These are phyloP conservation scores for Caenorhabditis becei DNA, from an alignment of 2,888 invertebrate genomes.

Conservation along the genomic window DNA sequence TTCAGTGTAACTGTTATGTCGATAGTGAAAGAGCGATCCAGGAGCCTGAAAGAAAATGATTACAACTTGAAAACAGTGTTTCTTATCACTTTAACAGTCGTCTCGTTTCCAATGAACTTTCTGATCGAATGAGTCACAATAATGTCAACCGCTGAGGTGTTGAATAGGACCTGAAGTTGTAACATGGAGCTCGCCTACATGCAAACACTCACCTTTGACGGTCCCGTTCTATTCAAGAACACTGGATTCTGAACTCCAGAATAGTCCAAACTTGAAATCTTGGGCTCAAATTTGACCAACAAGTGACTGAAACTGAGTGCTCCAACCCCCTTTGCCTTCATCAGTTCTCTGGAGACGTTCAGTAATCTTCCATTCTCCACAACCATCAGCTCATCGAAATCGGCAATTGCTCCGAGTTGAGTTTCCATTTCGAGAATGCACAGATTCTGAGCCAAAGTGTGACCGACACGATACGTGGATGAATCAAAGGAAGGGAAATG, in stretches of 20 bases:
- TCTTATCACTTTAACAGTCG: conserved; percentile 14
- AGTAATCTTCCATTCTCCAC: not conserved
- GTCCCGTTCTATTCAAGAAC: conserved; percentile 41
- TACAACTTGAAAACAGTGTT: not conserved
- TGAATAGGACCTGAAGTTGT: conserved; percentile 25
- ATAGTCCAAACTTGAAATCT: conserved; percentile 32
- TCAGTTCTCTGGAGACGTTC: conserved; percentile 10
- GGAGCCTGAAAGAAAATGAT: conserved; percentile 17
- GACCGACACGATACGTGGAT: conserved; percentile 69
- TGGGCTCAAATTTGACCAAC: conserved; percentile 44
- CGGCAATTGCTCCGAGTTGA: conserved; percentile 61
- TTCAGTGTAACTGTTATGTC: conserved; percentile 48
- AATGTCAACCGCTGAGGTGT: conserved; percentile 37
- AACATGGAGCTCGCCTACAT: not conserved
- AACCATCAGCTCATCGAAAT: conserved; percentile 70
- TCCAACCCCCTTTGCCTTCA: conserved; percentile 15
- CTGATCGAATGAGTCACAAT: conserved; percentile 34
- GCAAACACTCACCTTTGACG: conserved; percentile 33
- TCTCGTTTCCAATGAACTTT: conserved; percentile 41
- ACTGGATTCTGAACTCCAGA: conserved; percentile 24
- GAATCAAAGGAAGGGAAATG: conserved; percentile 36
- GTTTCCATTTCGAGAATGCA: conserved; percentile 65
- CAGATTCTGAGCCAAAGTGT: conserved; percentile 70
- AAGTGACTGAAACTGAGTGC: conserved; percentile 45
- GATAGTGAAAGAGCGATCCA: conserved; percentile 44